phyloP scores from a whole-genome alignment of 2,888 invertebrate genomes.

The Papilio protenor region DNA sequence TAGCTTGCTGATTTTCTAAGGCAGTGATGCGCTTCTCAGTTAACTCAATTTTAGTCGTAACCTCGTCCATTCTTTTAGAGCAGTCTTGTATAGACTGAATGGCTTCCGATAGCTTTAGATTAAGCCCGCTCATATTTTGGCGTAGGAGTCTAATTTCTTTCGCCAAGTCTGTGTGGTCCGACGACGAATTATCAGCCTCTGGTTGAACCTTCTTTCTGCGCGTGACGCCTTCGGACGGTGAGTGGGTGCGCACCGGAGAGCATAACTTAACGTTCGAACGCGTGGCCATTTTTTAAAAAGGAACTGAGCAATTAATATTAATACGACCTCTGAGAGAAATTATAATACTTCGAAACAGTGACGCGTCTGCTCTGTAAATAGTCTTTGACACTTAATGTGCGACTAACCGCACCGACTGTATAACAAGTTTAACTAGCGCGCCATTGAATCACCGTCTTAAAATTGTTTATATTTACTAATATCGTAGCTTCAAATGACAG shows the following conservation, averaged over 20 bases:
- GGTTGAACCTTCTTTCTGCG: conserved; percentile 3
- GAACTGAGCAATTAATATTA: background rate
- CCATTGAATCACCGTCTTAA: background rate
- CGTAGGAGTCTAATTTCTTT: background rate
- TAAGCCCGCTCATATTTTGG: background rate
- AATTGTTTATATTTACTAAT: background rate
- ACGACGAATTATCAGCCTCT: background rate
- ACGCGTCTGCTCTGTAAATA: background rate
- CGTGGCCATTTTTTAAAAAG: background rate
- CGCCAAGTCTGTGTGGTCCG: background rate
- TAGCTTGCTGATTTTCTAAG: background rate
- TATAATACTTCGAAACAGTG: background rate
- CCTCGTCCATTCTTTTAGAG: background rate
- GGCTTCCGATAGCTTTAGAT: background rate
- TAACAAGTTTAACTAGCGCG: background rate
- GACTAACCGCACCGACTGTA: background rate
- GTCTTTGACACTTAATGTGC: background rate
- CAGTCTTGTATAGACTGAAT: conserved; percentile 1
- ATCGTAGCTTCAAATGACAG: background rate
- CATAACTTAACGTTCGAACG: background rate
- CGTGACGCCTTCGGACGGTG: background rate
- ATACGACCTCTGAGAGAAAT: background rate
- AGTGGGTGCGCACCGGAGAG: background rate
- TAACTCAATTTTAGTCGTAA: background rate
- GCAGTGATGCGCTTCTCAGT: background rate